Evolutionary conservation across 2,888 invertebrate species (phyloP), one percentile per base, ranked within the genome.

Genomic region (Cerceris ruficornis): DNA sequence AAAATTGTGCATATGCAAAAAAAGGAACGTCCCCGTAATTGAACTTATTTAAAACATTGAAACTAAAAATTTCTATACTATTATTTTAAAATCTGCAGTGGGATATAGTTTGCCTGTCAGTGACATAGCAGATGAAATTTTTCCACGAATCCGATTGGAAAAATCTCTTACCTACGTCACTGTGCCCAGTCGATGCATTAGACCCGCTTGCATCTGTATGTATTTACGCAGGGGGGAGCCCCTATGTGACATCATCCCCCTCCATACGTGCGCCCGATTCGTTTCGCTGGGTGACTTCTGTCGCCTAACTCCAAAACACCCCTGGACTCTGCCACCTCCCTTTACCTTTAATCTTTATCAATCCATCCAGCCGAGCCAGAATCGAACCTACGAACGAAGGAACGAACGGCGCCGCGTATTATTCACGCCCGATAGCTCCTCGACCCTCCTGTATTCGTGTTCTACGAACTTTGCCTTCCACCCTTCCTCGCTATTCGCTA

Each of bases 331-430:
- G 83, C 76, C 83, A 81, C 77, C 85, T 86, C 84, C 82, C 81
- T 86, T 90, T 89, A 91, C 91, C 91, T 91, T 91, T 91, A 92
- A 91, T 92, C 91, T 91, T 91, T 92, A 91, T 91, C 92, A 91
- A 91, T 91, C 90, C 91, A 88, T 88, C 88, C 89, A 88, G 86
- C 83, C 85, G 83, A 83, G 69, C 82, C 82, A 66, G 73, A 81
- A 84, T 84, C 89, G 83, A 86, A 85, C 85, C 83, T 82, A 84
- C 81, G 81, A 79, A 80, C 84, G 79, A 75, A 72, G 80, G 80
- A 77, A 70, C 82, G 82, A 77, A 82, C 76, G 90, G 90, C 89
- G 85, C 87, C 88, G 88, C 85, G 90, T 86, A 89, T 91, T 91
- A 90, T 90, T 90, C 89, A 91, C 90, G 89, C 87, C 88, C 88